Base-by-base conservation (phyloP, 2,797 vertebrate species). In the Euthynnus affinis region DNA sequence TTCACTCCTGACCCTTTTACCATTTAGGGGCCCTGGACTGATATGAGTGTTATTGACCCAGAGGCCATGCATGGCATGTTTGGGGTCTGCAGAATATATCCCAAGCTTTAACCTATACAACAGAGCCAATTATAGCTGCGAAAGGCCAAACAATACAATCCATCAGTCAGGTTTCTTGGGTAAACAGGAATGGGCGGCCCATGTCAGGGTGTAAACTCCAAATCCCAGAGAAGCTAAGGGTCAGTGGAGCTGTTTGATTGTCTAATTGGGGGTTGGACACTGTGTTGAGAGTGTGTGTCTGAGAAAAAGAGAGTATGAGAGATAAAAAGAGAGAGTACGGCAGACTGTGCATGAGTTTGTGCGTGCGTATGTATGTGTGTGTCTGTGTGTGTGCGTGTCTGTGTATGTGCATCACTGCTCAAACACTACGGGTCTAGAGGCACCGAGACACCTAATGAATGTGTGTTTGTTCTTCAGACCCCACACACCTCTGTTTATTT, bases 121-220 rank as follows among this genome's bases (percentile, higher is more conserved):
- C 85, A 23, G 70, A 91, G 87, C 93, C 94, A 94, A 94, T 96
- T 96, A 95, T 93, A 94, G 92, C 90, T 78, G 88, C 62, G 65
- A 91, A 95, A 95, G 95, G 93, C 95, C 94, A 96, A 96, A 95
- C 94, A 95, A 95, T 95, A 89, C 93, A 85, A 95, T 95, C 94
- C 93, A 96, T 96, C 95, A 95, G 92, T 93, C 92, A 93, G 87
- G 83, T 89, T 89, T 80, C 84, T 91, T 66, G 88, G 90, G 91
- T 95, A 95, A 96, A 95, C 92, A 94, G 82, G 90, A 91, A 85
- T 85, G 88, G 90, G 88, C 89, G 75, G 77, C 80, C 88, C 76
- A 88, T 87, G 88, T 81, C 53, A 18, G 88, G 89, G 91, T 88
- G 91, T 94, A 95, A 94, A 95, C 93, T 91, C 87, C 82, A 86